Base-by-base conservation (phyloP, 2,797 vertebrate genomes). In the Sebastes nivosus region DNA sequence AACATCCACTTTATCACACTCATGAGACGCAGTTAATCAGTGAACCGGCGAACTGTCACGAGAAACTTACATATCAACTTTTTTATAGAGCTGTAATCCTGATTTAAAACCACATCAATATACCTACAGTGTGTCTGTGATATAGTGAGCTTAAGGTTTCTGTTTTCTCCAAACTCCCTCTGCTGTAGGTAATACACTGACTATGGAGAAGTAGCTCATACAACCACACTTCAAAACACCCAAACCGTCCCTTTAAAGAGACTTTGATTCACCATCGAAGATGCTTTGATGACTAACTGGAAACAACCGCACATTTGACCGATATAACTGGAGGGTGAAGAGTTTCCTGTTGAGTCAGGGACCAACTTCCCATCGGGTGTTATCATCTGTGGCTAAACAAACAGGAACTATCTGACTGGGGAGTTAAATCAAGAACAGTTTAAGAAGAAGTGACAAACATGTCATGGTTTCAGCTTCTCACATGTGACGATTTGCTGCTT, bases 21-120 rank as follows among this genome's bases (percentile, higher is more conserved):
- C 92, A 88, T 64, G 86, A 72, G 90, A 86, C 70, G 0, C 46
- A n/a, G 86, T 88, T 84, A 88, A 89, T 90, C 72, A 86, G 84
- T 88, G 70, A 67, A 22, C 80, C 10, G 25, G 14, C 13, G 12
- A 13, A 36, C 75, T 5, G 84, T 92, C 91, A 94, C 82, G 63
- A 81, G 92, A 88, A 70, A 22, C 77, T 80, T 63, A 66, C 80
- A 72, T 4, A 18, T 61, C 8, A 34, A 60, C 57, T 54, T 85
- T 83, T 75, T 84, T 81, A 85, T 81, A 86, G 25, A 52, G 29
- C 32, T 68, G 25, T 6, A 6, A 6, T 9, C 32, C 22, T 57
- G 13, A 52, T 66, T 70, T 52, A 29, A 46, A 74, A n/a, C 20
- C 5, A 20, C 20, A 1, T 13, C 16, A 2, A 6, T 27, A n/a